phyloP scores from a whole-genome alignment of 2,888 invertebrate genomes.

The Nomada goodeniana region DNA sequence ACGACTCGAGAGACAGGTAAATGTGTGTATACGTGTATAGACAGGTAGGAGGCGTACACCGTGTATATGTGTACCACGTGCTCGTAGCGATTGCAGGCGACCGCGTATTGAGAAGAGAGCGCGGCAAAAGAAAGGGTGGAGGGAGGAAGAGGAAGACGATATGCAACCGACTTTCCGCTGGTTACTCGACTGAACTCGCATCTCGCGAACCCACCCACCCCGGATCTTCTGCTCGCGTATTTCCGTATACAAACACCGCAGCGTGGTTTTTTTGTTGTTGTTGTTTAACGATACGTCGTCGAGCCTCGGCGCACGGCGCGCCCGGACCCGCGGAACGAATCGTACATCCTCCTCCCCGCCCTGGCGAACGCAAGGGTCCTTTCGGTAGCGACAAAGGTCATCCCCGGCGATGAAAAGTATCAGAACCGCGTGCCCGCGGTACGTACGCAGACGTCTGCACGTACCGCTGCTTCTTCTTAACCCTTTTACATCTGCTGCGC shows the following conservation, averaged over 20 bases:
- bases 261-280: conserved; percentile 24
- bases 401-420: conserved; percentile 6
- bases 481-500: background rate
- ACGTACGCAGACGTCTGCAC: background rate
- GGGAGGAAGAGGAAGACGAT: conserved; percentile 46
- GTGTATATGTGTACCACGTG: conserved; percentile 28
- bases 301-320: conserved; percentile 1
- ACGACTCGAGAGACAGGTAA: conserved; percentile 66
- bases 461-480: background rate
- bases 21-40: conserved; percentile 49
- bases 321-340: background rate
- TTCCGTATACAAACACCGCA: conserved; percentile 64
- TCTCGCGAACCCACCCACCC: conserved; percentile 29
- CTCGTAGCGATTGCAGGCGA: conserved; percentile 59
- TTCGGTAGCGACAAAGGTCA: background rate
- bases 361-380: background rate
- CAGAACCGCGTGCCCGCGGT: background rate
- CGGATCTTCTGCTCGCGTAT: conserved; percentile 24
- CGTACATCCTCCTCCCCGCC: background rate
- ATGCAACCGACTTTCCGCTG: conserved; percentile 56
- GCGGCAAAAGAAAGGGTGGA: background rate
- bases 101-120: conserved; percentile 47
- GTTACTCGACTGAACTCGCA: conserved; percentile 51
- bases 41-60: background rate
- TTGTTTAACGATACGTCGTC: conserved; percentile 50